A percentile compares a stretch with the other conserved stretches of the same genome.
These are phyloP conservation scores for Solea senegalensis DNA, from an alignment of 2,113 vertebrate species.

Conservation along the genomic window DNA sequence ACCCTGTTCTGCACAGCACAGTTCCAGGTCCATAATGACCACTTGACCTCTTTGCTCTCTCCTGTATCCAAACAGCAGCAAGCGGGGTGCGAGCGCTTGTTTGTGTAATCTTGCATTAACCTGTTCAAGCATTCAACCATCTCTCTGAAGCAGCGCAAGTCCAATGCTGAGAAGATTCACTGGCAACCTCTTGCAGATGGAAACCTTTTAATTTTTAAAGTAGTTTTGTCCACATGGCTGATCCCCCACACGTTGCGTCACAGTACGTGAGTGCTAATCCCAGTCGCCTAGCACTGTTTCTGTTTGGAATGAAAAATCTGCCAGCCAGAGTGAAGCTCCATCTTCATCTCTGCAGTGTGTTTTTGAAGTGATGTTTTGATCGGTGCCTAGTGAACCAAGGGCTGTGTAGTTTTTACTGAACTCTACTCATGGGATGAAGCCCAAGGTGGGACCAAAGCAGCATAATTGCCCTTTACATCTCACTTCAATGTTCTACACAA, in stretches of 20 bases:
- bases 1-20: slow-evolving; percentile 47
- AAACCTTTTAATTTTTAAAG: slow-evolving; percentile 82
- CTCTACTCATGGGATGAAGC: slow-evolving; percentile 53
- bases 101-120: slow-evolving; percentile 76
- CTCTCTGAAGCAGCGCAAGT: slow-evolving; percentile 53
- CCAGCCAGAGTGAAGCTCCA: slow-evolving; percentile 47
- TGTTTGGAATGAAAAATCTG: slow-evolving; percentile 51
- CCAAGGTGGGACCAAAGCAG: slow-evolving; percentile 23
- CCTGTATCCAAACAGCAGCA: slow-evolving; percentile 63
- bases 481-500: not conserved
- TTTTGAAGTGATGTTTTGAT: slow-evolving; percentile 72
- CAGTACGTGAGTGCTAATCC: slow-evolving; percentile 70
- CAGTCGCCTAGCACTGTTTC: slow-evolving; percentile 44
- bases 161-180: slow-evolving; percentile 46
- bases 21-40: slow-evolving; percentile 73
- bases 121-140: slow-evolving; percentile 75
- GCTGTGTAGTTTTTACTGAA: slow-evolving; percentile 50
- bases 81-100: slow-evolving; percentile 55
- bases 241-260: slow-evolving; percentile 65
- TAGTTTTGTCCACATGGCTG: slow-evolving; percentile 75
- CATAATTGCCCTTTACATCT: slow-evolving; percentile 36
- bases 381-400: slow-evolving; percentile 54
- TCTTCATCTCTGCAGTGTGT: slow-evolving; percentile 49
- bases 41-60: slow-evolving; percentile 72
- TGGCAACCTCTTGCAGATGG: slow-evolving; percentile 66